Evolutionary conservation across 1,140 invertebrate species (phyloP), one percentile per base, ranked within the genome.

Genomic region (Bombus confusus): DNA sequence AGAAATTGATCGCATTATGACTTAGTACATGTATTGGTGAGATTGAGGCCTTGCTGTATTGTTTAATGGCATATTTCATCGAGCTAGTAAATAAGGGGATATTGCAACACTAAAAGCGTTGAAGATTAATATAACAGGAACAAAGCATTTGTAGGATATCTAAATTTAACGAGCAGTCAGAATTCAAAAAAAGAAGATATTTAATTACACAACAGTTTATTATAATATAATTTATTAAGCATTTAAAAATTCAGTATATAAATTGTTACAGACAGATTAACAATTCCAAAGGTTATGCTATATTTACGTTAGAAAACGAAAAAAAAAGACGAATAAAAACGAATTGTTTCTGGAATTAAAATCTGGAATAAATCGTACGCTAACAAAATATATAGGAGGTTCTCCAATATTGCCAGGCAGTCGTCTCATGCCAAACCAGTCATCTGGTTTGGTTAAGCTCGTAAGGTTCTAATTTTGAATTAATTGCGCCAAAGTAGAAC

Each of bases 401-500:
- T 15, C 28, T 12, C n/a, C 47, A 22, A 31, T 43, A 64, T 71
- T 52, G 4, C 1, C 10, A 15, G 8, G 0, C 13, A 47, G 39
- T 47, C 22, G 8, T 52, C 47, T 52, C 47, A 52, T 52, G 47
- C 47, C 47, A 52, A 52, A 52, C 47, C 13, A 37, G 39, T 47
- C 22, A 47, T 62, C 39, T 31, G 39, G 39, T 74, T 74, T 74
- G 39, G 34, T 73, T 31, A 62, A 22, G 57, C 43, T 75, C 41
- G 10, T 57, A 13, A 47, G 1, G 12, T 37, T 10, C 31, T 47
- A 79, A 79, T 79, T 77, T 76, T 57, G 43, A 1, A 52, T 83
- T 83, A 83, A 83, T 76, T 83, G 52, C 73, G 62, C 47, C 34
- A 66, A 31, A n/a, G 28, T 39, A 34, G 15, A 37, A n/a, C 43